Percentiles rank a stretch among this genome's conserved stretches.
These are phyloP conservation scores for Ormyrus rosae DNA, from an alignment of 2,888 invertebrate species.

Conservation along the genomic window DNA sequence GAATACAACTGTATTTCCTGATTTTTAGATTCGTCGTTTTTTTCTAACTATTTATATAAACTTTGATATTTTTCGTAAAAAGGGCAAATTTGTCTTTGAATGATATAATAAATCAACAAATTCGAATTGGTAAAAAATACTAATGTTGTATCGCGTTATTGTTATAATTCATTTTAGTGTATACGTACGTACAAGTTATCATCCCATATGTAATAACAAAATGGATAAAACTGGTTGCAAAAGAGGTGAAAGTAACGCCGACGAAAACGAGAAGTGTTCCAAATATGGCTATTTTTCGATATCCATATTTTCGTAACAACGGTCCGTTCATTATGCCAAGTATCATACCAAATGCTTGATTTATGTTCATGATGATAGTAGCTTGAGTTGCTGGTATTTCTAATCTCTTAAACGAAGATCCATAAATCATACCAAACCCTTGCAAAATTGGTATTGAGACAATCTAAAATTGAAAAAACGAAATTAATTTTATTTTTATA, in stretches of 20 bases:
- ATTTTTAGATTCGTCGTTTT: too few species aligned
- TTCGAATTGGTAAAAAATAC: too few species aligned
- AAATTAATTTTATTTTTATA: background rate
- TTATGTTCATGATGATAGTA: slow-evolving; percentile 81
- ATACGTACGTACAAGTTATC: slow-evolving; percentile 82
- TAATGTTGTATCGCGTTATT: too few species aligned
- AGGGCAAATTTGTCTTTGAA: too few species aligned
- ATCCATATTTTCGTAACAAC: slow-evolving; percentile 80
- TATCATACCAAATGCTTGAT: slow-evolving; percentile 83
- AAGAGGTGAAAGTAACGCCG: slow-evolving; percentile 81
- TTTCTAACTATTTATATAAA: too few species aligned
- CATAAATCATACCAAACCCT: slow-evolving; percentile 82
- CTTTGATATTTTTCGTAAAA: too few species aligned
- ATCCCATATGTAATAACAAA: slow-evolving; percentile 83
- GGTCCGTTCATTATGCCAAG: slow-evolving; percentile 83
- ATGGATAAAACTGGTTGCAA: slow-evolving; percentile 78
- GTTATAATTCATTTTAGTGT: too few species aligned
- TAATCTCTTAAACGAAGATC: slow-evolving; percentile 79
- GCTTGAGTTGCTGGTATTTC: slow-evolving; percentile 80
- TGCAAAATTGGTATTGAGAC: slow-evolving; percentile 79
- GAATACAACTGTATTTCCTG: too few species aligned
- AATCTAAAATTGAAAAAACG: slow-evolving; percentile 67
- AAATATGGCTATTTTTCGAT: slow-evolving; percentile 80
- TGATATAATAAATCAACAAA: too few species aligned
- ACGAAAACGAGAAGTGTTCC: slow-evolving; percentile 78